Evolutionary conservation across 92 coral and sea anemone species (phyloP), one percentile per base, ranked within the genome.

Genomic region (Montipora capitata): DNA sequence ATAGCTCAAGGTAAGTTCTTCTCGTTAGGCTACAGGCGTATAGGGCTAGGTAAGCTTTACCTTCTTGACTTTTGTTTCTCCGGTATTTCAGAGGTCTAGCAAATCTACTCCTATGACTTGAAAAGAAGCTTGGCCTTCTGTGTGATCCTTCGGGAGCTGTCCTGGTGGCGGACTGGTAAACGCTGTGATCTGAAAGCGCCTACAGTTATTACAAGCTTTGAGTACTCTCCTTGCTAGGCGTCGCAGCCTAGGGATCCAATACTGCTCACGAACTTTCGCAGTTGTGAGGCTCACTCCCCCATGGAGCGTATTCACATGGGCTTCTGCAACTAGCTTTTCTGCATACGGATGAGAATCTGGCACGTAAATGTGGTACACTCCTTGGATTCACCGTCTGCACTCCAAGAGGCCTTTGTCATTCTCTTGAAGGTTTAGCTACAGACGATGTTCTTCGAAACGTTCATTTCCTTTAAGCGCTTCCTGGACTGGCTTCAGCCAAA

Each of bases 1-100:
- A 39, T 13, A 73, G 9, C 13, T 73, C 78, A 3, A 73, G 38
- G 14, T 73, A 73, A 2, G 45, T 7, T 4, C 40, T 61, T 8
- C 78, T 12, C 1, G 42, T 73, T 3, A 73, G 58, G 58, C 76
- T 72, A 12, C 76, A 72, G 10, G 58, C 35, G 38, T 72, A 72
- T 35, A 72, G 57, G 8, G 49, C 76, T 1, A 72, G 14, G 39
- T 73, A 73, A 0, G 62, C 78, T 8, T 73, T 73, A 3, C 78
- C 78, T n/a, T 73, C 78, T 3, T 8, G 11, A 4, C 11, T 8
- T 9, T 6, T 16, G 10, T 39, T 17, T 14, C n/a, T 73, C 0
- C 78, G 41, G 17, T 45, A 73, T 40, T 49, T 73, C 14, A 73
- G 14, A 5, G 78, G 62, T 1, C 78, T 61, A 13, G 78, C 62